These are phyloP conservation scores for Abscondita cerata DNA, from an alignment of 2,888 invertebrate genomes.

Conservation along the genomic window DNA sequence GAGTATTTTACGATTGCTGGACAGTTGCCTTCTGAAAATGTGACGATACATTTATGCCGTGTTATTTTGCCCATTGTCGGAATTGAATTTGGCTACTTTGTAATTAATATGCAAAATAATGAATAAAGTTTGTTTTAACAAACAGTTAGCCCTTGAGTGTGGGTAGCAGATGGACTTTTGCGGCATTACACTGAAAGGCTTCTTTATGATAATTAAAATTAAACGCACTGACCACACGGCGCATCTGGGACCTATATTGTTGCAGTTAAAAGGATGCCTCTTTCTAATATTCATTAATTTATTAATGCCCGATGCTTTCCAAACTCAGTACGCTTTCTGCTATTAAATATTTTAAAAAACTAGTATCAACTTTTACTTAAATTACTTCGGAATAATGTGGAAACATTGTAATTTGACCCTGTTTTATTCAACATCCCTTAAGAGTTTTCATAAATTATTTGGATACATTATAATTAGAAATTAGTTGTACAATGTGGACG, in stretches of 20 bases:
- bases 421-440: slow-evolving; percentile 3
- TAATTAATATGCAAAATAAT: slow-evolving; percentile 33
- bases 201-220: slow-evolving; percentile 35
- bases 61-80: slow-evolving; percentile 3
- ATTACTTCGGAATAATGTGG: slow-evolving; percentile 1
- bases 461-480: slow-evolving; percentile 8
- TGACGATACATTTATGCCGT: too few species aligned
- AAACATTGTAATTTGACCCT: not conserved
- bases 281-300: slow-evolving; percentile 31
- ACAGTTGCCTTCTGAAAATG: too few species aligned
- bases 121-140: slow-evolving; percentile 29
- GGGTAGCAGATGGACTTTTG: slow-evolving; percentile 33
- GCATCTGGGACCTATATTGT: slow-evolving; percentile 34
- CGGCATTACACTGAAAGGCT: slow-evolving; percentile 31
- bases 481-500: not conserved
- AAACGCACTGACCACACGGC: slow-evolving; percentile 35
- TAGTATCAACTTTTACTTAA: slow-evolving; percentile 20
- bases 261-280: slow-evolving; percentile 29
- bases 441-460: slow-evolving; percentile 1
- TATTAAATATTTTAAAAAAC: slow-evolving; percentile 22
- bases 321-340: slow-evolving; percentile 19
- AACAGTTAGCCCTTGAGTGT: slow-evolving; percentile 22
- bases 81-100: slow-evolving; percentile 26
- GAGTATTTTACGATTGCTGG: too few species aligned
- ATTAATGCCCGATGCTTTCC: slow-evolving; percentile 28